Evolutionary conservation across 2,888 invertebrate species (phyloP), one percentile per base, ranked within the genome.

Genomic region (Lissocephala sabroskyi): DNA sequence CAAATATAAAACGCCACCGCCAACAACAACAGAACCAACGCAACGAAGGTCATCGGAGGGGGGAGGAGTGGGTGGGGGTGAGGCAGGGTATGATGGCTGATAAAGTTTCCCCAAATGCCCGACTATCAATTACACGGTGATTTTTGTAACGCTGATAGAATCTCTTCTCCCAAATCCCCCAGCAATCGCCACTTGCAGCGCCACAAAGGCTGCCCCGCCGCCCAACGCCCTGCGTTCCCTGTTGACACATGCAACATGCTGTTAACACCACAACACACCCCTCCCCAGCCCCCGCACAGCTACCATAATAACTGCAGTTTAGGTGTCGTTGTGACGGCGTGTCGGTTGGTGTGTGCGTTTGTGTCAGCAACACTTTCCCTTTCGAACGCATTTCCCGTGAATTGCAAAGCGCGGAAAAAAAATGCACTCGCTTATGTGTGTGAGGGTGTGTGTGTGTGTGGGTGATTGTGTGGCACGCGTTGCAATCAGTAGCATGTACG

Each of bases 181-280:
- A n/a, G n/a, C n/a, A n/a, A n/a, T n/a, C n/a, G n/a, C n/a, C n/a
- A n/a, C n/a, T n/a, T n/a, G 11, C 7, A 23, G 26, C 5, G 42
- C 13, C 11, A 2, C 13, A 18, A 23, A 5, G 23, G 7, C 23
- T 23, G 13, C 3, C 33, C 23, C 23, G 23, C 23, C 4, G 23
- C 23, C 23, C 19, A 30, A 10, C n/a, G n/a, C n/a, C n/a, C 37
- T 19, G 10, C 17, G 30, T 40, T 68, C 47, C 11, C 42, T 71
- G 74, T 71, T 71, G 70, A 71, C 70, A 74, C 71, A 65, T 70
- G 70, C 78, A 77, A 74, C 70, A 77, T 71, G 70, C 75, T 70
- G 78, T 77, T 74, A 74, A 74, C 65, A 68, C 30, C 42, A 28
- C 45, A 52, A 54, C 43, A 41, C n/a, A n/a, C n/a, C n/a, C n/a